Conservation (phyloP, 2,797 vertebrate genomes). For the Nyctalus aviator region DNA sequence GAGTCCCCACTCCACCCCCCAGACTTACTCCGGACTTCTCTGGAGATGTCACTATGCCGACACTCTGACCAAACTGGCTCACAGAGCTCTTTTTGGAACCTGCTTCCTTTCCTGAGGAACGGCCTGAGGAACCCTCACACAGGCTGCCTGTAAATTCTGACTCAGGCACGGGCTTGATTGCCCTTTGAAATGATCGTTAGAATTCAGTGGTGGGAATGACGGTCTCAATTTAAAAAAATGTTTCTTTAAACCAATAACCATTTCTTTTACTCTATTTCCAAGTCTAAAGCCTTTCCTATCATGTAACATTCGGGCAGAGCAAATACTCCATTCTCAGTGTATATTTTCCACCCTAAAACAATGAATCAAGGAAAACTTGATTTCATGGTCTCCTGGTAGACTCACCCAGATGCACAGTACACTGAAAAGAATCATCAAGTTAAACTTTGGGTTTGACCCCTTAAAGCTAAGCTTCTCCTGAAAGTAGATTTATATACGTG, state of each 20-base stretch:
- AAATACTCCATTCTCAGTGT: background rate
- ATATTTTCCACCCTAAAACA: slow-evolving; percentile 54
- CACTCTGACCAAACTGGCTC: background rate
- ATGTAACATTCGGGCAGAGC: background rate
- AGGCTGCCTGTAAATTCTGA: background rate
- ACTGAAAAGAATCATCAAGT: slow-evolving; percentile 37
- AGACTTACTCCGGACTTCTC: background rate
- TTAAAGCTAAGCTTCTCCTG: slow-evolving; percentile 18
- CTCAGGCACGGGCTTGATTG: background rate
- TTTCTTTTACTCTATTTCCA: background rate
- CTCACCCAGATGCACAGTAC: background rate
- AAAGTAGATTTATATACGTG: slow-evolving; percentile 1
- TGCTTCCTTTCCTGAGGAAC: background rate
- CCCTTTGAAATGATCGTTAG: background rate
- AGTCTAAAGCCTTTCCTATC: background rate
- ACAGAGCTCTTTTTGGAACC: background rate
- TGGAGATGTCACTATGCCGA: background rate
- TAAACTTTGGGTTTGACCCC: background rate
- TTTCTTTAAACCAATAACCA: background rate
- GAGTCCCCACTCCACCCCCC: background rate
- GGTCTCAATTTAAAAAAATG: background rate
- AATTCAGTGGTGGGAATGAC: background rate
- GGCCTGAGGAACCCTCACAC: background rate
- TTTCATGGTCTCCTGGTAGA: background rate
- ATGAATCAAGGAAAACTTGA: background rate